Evolutionary conservation across 2,113 vertebrate species (phyloP).

Genomic region (Scomber scombrus): DNA sequence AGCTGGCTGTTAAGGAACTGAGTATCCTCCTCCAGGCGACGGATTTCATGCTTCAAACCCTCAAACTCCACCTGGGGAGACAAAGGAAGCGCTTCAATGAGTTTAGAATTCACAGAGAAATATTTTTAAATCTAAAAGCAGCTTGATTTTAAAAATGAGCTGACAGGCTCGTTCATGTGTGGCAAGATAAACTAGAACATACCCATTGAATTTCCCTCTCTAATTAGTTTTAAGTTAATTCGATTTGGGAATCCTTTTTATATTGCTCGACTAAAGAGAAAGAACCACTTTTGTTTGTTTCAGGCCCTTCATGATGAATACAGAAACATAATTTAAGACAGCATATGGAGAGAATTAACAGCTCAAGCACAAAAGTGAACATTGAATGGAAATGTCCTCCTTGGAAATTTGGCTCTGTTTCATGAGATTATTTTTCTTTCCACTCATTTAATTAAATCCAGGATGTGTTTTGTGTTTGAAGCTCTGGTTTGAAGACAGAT

Average conservation of each 20-base stretch:
- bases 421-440: not conserved
- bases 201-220: constrained; percentile 26
- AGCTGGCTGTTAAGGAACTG: constrained; percentile 98
- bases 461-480: constrained; percentile 11
- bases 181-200: constrained; percentile 21
- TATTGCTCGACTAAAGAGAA: constrained; percentile 11
- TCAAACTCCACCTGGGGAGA: constrained; percentile 95
- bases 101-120: not conserved
- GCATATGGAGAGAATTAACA: constrained; percentile 28
- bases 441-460: constrained; percentile 28
- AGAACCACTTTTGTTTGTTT: constrained; percentile 24
- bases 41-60: constrained; percentile 98
- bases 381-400: constrained; percentile 37
- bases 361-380: constrained; percentile 20
- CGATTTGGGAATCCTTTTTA: constrained; percentile 31
- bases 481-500: not conserved
- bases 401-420: constrained; percentile 30
- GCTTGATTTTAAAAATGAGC: not conserved
- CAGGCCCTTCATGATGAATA: constrained; percentile 18
- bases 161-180: not conserved
- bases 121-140: not conserved
- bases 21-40: constrained; percentile 94
- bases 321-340: constrained; percentile 19
- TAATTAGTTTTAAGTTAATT: constrained; percentile 44
- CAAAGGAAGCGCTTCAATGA: constrained; percentile 11